phyloP scores from a whole-genome alignment of 2,113 vertebrate genomes.

The Osmerus eperlanus region DNA sequence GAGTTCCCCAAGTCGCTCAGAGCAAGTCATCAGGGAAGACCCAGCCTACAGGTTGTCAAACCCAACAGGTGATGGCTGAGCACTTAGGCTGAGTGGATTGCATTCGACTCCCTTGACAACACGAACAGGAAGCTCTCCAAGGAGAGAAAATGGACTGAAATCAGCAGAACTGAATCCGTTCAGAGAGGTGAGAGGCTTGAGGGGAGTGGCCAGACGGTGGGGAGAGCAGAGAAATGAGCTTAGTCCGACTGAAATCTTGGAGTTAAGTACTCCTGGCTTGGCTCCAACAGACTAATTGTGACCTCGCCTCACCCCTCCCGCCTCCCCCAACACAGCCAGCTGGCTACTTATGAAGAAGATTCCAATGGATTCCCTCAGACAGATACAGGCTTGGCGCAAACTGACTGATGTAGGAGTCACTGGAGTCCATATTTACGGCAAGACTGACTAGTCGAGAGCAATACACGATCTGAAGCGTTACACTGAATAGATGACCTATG shows the following conservation, averaged over 20 bases:
- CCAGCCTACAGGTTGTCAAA: background rate
- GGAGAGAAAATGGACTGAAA: constrained; percentile 19
- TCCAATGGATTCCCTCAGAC: background rate
- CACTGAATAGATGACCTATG: too few species aligned
- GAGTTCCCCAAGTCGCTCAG: too few species aligned
- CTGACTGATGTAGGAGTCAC: too few species aligned
- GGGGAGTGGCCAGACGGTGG: background rate
- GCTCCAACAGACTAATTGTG: background rate
- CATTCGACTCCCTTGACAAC: too few species aligned
- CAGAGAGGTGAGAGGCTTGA: background rate
- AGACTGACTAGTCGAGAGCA: too few species aligned
- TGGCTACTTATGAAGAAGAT: background rate
- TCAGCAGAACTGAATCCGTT: background rate
- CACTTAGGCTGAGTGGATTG: background rate
- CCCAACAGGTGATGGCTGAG: background rate
- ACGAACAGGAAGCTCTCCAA: too few species aligned
- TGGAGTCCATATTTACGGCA: too few species aligned
- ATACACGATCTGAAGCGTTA: too few species aligned
- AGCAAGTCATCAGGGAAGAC: too few species aligned
- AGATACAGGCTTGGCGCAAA: background rate
- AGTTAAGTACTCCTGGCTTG: background rate
- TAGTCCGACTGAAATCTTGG: background rate
- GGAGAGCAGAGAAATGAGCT: background rate
- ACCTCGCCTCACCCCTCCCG: constrained; percentile 9
- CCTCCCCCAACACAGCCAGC: background rate